Evolutionary conservation across 2,797 vertebrate genomes (phyloP).

Genomic region (Dryobates pubescens): DNA sequence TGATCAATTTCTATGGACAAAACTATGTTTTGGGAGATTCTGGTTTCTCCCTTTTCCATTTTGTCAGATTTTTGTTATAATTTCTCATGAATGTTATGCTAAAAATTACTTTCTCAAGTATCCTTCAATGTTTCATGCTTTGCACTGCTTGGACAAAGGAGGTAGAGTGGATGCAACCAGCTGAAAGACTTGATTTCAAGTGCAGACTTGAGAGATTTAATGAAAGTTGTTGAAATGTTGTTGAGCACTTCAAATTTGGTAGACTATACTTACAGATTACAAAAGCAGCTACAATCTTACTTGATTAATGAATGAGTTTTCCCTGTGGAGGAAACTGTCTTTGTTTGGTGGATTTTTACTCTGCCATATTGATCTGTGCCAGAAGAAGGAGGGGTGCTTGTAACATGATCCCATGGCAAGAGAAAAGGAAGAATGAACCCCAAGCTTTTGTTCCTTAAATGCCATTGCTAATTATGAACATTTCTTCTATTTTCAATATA

Average conservation of each 20-base stretch:
- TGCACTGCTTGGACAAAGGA: background rate
- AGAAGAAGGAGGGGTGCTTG: background rate
- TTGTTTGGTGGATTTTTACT: background rate
- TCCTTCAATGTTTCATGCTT: background rate
- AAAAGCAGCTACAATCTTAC: background rate
- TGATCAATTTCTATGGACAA: background rate
- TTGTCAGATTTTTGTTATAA: background rate
- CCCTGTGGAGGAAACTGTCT: background rate
- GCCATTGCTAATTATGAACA: background rate
- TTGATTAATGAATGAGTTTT: background rate
- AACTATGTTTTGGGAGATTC: background rate
- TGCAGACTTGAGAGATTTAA: background rate
- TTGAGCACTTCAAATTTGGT: background rate
- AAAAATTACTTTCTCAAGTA: background rate
- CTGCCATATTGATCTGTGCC: background rate
- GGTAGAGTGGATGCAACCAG: background rate
- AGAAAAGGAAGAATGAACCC: background rate
- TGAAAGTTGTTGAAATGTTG: background rate
- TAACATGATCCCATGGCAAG: background rate
- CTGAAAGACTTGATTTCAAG: background rate
- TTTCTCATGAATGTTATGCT: background rate
- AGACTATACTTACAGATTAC: background rate
- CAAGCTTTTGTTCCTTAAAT: background rate
- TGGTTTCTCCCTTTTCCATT: background rate
- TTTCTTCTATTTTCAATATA: background rate